A percentile compares a stretch with the other conserved stretches of the same genome.
These are phyloP conservation scores for Eupeodes corollae DNA, from an alignment of 1,140 invertebrate genomes.

Conservation along the genomic window DNA sequence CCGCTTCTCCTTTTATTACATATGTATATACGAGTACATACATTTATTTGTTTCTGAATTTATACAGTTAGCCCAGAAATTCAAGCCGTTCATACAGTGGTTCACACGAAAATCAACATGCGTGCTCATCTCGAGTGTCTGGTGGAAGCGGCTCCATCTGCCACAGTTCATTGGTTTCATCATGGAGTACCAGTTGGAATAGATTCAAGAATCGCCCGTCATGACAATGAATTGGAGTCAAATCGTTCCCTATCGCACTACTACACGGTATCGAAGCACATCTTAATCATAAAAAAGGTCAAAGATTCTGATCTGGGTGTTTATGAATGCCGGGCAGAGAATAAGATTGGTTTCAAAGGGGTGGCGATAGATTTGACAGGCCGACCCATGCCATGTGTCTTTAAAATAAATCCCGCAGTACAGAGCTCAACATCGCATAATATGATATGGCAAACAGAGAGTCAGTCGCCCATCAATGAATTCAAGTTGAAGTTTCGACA, in stretches of 20 bases:
- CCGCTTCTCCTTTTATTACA: not conserved
- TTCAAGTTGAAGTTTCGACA: conserved; percentile 53
- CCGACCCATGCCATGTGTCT: conserved; percentile 44
- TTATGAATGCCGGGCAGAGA: conserved; percentile 66
- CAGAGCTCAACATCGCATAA: conserved; percentile 41
- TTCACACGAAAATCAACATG: conserved; percentile 57
- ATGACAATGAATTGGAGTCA: conserved; percentile 24
- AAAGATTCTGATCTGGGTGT: conserved; percentile 57
- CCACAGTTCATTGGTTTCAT: conserved; percentile 49
- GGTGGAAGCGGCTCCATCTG: conserved; percentile 54
- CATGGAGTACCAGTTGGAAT: conserved; percentile 44
- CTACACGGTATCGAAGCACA: conserved; percentile 39
- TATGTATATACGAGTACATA: not conserved
- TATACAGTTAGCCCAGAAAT: conserved; percentile 58
- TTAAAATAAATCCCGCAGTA: conserved; percentile 42
- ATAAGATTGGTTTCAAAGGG: conserved; percentile 49
- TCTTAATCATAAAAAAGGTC: conserved; percentile 57
- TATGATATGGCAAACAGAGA: conserved; percentile 61
- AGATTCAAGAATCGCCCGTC: conserved; percentile 44
- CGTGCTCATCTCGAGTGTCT: conserved; percentile 55
- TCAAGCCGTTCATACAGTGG: conserved; percentile 46
- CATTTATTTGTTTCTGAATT: not conserved
- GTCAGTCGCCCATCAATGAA: conserved; percentile 52
- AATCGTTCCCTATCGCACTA: conserved; percentile 19
- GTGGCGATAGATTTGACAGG: conserved; percentile 45